These are phyloP conservation scores for Mionectes macconnelli DNA, from an alignment of 2,113 vertebrate species.

Conservation along the genomic window DNA sequence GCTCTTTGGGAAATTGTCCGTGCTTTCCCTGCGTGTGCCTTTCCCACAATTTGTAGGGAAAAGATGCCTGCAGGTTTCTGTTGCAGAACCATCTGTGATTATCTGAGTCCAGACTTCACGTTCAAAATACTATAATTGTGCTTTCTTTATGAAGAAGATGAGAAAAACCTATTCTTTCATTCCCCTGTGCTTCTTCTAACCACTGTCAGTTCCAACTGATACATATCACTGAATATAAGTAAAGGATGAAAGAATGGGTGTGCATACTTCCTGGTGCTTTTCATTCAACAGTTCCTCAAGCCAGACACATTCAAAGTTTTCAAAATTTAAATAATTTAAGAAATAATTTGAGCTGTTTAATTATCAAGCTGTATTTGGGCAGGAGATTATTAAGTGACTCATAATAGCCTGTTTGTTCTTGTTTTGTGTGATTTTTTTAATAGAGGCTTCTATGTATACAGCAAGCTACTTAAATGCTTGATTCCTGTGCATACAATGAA, in stretches of 20 bases:
- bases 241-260: not conserved
- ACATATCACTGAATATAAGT: not conserved
- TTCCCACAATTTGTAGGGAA: not conserved
- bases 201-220: not conserved
- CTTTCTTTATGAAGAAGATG: not conserved
- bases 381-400: conserved; percentile 15
- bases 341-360: conserved; percentile 39
- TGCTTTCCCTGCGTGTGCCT: not conserved
- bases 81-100: not conserved
- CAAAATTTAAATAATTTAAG: not conserved
- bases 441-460: not conserved
- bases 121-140: not conserved
- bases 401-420: conserved; percentile 18
- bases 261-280: not conserved
- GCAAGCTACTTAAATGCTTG: not conserved
- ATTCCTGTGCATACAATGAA: conserved; percentile 28
- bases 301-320: not conserved
- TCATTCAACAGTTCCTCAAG: not conserved
- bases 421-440: conserved; percentile 20
- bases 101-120: not conserved
- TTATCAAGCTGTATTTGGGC: not conserved
- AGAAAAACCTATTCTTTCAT: not conserved
- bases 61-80: not conserved
- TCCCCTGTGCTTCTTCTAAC: not conserved
- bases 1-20: not conserved